phyloP scores from a whole-genome alignment of 2,797 vertebrate genomes.

The Yasuhikotakia modesta region DNA sequence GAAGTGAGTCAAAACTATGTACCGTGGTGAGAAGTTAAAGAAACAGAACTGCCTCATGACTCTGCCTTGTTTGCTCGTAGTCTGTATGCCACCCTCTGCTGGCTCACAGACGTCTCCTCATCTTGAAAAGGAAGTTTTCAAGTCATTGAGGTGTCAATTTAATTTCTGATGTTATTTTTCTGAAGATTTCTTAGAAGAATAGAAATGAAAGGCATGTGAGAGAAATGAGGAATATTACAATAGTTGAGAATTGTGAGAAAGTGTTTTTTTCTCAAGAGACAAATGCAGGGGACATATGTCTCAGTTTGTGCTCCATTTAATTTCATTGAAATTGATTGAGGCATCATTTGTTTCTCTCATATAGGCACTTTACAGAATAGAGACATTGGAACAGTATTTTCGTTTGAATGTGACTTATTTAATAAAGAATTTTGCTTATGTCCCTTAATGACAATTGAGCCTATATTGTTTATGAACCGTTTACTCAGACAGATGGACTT shows the following conservation, averaged over 20 bases:
- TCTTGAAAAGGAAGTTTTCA: background rate
- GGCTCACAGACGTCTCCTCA: background rate
- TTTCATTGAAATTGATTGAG: too few relatives aligned
- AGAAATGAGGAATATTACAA: too few relatives aligned
- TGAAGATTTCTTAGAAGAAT: too few relatives aligned
- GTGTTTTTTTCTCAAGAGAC: too few relatives aligned
- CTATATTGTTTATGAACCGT: background rate
- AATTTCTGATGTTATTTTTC: too few relatives aligned
- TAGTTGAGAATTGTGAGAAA: too few relatives aligned
- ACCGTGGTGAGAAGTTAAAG: constrained; percentile 38
- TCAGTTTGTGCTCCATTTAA: too few relatives aligned
- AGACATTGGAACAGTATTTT: background rate
- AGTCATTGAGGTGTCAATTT: too few relatives aligned
- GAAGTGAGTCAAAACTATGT: constrained; percentile 33
- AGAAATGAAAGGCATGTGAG: too few relatives aligned
- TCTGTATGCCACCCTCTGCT: background rate
- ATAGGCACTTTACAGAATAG: background rate
- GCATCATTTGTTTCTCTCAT: background rate
- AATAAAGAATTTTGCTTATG: background rate
- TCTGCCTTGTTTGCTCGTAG: background rate
- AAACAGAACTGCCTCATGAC: constrained; percentile 30
- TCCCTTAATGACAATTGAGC: background rate
- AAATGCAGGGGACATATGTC: too few relatives aligned
- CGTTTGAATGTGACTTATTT: background rate
- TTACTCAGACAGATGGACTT: constrained; percentile 27